These are phyloP conservation scores for Alethe diademata DNA, from an alignment of 2,113 vertebrate genomes.

Conservation along the genomic window DNA sequence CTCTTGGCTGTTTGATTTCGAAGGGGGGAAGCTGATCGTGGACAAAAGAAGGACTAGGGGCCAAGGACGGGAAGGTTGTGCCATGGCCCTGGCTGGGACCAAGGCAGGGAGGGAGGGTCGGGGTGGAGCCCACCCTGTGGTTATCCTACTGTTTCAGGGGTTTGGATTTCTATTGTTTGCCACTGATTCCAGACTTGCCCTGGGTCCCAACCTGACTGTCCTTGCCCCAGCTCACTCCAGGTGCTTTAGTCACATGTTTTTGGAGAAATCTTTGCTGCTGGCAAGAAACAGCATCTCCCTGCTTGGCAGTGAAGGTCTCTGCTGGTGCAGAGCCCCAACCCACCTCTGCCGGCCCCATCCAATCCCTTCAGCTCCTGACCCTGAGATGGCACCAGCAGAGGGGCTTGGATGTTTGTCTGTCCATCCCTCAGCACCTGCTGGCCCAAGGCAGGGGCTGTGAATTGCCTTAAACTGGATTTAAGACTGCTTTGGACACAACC, in stretches of 20 bases:
- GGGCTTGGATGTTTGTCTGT: background rate
- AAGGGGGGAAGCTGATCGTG: rapidly evolving
- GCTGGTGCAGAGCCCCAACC: background rate
- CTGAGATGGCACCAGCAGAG: rapidly evolving
- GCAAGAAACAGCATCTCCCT: background rate
- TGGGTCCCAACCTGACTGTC: background rate
- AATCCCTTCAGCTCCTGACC: background rate
- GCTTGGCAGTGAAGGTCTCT: background rate
- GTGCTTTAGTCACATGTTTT: background rate
- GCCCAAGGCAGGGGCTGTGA: background rate
- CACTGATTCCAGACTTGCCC: background rate
- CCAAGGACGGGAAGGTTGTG: rapidly evolving
- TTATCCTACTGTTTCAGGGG: no score
- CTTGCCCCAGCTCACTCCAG: background rate
- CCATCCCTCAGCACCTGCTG: background rate
- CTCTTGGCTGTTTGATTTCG: background rate
- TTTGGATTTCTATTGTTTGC: background rate
- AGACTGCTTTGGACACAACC: background rate
- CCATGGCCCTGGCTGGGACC: rapidly evolving
- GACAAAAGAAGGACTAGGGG: background rate
- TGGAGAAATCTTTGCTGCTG: background rate
- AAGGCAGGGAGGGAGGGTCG: background rate
- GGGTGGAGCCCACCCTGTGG: rapidly evolving
- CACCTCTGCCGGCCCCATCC: background rate
- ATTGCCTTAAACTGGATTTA: background rate